Conservation (phyloP, 2,113 vertebrate species). For the Daboia siamensis region DNA sequence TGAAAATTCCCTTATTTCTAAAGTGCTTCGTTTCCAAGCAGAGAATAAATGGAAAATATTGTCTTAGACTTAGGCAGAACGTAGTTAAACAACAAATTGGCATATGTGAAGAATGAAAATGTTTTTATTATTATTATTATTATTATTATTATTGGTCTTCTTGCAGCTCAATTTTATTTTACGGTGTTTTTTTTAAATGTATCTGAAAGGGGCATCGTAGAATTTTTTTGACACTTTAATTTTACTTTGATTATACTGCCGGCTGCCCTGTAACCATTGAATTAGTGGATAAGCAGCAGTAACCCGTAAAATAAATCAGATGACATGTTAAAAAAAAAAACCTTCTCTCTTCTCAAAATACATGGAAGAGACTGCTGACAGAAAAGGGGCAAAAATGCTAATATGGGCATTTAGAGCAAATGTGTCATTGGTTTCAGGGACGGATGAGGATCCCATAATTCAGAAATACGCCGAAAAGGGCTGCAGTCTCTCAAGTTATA, state of each 20-base stretch:
- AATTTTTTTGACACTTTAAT: neutral
- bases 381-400: neutral
- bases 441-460: constrained; percentile 61
- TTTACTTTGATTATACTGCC: neutral
- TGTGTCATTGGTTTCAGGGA: constrained; percentile 47
- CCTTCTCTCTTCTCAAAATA: neutral
- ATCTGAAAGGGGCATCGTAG: neutral
- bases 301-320: neutral
- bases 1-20: neutral
- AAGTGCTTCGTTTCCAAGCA: neutral
- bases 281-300: neutral
- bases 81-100: neutral
- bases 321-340: neutral
- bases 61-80: neutral
- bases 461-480: constrained; percentile 61
- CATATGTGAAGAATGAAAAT: neutral
- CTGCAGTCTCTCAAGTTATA: constrained; percentile 62
- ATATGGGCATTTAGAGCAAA: neutral
- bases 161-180: neutral
- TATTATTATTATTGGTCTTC: neutral
- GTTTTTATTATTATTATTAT: neutral
- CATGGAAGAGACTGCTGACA: neutral
- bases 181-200: neutral
- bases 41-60: neutral
- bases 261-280: neutral